A percentile compares a stretch with the other conserved stretches of the same genome.
These are phyloP conservation scores for Syrmaticus mikado DNA, from an alignment of 2,113 vertebrate species.

Conservation along the genomic window DNA sequence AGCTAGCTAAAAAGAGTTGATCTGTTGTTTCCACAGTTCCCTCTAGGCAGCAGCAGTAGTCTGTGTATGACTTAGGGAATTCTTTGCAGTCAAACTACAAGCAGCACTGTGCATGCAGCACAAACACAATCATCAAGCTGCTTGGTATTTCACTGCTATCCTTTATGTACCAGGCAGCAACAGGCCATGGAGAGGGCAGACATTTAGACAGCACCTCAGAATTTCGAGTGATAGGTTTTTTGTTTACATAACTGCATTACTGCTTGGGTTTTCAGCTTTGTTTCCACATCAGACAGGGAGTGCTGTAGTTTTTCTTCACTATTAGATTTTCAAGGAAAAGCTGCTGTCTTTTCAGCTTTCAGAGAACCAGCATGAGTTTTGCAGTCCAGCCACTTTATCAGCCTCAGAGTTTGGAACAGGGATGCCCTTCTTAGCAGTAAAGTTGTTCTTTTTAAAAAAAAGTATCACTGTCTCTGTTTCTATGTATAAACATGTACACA, in stretches of 20 bases:
- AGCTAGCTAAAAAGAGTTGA: neutral
- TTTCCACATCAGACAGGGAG: neutral
- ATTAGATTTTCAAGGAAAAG: neutral
- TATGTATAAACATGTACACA: neutral
- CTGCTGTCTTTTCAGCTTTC: neutral
- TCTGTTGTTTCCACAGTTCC: conserved; percentile 6
- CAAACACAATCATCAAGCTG: neutral
- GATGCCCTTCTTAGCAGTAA: neutral
- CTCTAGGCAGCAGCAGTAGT: conserved; percentile 60
- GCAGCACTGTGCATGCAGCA: neutral
- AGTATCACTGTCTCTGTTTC: neutral
- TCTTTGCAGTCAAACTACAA: neutral
- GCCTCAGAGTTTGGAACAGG: neutral
- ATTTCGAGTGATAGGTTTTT: neutral
- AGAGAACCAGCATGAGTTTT: neutral
- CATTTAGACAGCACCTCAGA: neutral
- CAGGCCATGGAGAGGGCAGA: neutral
- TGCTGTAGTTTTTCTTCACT: neutral
- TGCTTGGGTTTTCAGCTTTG: neutral
- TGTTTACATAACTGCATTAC: neutral
- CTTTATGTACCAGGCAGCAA: neutral
- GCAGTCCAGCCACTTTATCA: neutral
- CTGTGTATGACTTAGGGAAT: neutral
- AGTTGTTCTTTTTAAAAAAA: neutral
- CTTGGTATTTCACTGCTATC: neutral